Base-by-base conservation (phyloP, 2,797 vertebrate species). In the Danio aesculapii region DNA sequence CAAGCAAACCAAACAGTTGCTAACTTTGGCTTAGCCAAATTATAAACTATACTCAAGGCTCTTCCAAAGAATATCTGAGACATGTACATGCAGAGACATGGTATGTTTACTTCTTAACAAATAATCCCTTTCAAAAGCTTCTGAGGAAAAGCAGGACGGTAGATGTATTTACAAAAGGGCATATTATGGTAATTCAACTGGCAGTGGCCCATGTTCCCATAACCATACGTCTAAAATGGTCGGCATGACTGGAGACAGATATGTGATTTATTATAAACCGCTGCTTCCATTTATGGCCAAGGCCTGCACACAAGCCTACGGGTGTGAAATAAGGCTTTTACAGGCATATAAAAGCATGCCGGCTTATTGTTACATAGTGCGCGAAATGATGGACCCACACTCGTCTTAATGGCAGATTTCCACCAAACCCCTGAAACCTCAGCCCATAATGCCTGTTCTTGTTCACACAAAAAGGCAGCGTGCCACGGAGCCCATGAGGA, bases 261-360 rank as follows among this genome's bases (percentile, higher is more conserved):
- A 21, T 39, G 64, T 79, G 70, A 84, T 80, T 78, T 75, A 71
- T 80, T 78, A 71, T 78, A 86, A 81, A 83, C 43, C 59, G 55
- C 68, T 66, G 78, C 41, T 71, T 85, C 61, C 21, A 73, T 83
- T 85, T 69, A 59, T 47, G 71, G 75, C 70, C 62, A 44, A 43
- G 19, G 72, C 47, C 47, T 49, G 63, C 52, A 66, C 57, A 76
- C 67, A 77, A 74, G 67, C 61, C 66, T 16, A 77, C 61, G 41
- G 44, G 59, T 84, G 85, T 79, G 58, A 84, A 81, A 74, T 43
- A 81, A 72, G 30, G 12, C 17, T 82, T 86, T 84, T 80, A 81
- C 30, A 21, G 69, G 44, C 57, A 62, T 74, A 77, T 84, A 76
- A 84, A 85, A 63, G 16, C 58, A 68, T 57, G n/a, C 63, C 74